Conservation (phyloP, 2,888 invertebrate genomes). For the Dexiosoma caninum region DNA sequence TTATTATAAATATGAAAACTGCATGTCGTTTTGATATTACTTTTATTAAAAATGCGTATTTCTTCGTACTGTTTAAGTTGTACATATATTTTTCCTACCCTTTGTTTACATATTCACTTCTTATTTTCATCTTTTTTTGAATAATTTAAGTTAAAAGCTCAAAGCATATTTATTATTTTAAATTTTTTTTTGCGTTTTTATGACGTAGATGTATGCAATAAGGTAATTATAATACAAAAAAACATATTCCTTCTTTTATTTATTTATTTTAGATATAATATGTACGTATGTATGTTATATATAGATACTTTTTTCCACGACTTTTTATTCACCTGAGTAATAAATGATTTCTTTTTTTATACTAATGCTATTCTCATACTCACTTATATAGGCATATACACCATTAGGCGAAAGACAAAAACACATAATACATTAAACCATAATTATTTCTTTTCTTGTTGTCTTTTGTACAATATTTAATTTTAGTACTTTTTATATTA, state of each 20-base stretch:
- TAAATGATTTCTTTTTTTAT: conserved; percentile 15
- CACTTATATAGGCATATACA: conserved; percentile 9
- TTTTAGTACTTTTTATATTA: conserved; percentile 15
- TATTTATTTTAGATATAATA: no score
- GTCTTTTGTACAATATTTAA: conserved; percentile 7
- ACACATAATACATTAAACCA: conserved; percentile 36
- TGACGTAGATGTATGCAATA: background rate
- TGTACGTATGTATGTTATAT: no score
- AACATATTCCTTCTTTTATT: background rate
- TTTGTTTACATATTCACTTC: conserved; percentile 32
- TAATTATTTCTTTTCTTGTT: conserved; percentile 17
- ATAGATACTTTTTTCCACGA: conserved; percentile 29
- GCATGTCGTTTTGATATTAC: no score
- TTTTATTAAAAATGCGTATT: background rate
- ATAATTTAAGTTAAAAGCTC: background rate
- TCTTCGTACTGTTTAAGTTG: background rate
- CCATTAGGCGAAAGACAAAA: conserved; percentile 1
- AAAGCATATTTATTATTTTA: no score
- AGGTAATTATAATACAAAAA: background rate
- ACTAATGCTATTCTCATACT: background rate
- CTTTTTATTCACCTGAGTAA: conserved; percentile 49
- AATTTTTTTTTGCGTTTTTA: no score
- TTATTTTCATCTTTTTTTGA: background rate
- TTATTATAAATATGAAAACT: no score
- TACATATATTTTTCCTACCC: background rate